Evolutionary conservation across 2,113 vertebrate genomes (phyloP), one percentile per base, ranked within the genome.

Genomic region (Barbus barbus): DNA sequence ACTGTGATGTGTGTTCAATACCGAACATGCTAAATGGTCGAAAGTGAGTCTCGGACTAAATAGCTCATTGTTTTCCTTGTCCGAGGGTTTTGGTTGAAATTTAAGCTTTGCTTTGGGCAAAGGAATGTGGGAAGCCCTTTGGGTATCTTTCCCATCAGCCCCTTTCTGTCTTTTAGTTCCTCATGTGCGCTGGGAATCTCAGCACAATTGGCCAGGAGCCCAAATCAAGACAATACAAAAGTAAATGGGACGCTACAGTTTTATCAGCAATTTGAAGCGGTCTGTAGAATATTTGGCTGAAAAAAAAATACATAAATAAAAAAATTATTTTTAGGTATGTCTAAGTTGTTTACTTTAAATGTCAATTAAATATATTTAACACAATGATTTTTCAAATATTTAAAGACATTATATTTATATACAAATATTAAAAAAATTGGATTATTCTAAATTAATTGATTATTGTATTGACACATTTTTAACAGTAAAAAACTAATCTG

Each of bases 111-210:
- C 78, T 67, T 65, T 71, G 46, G 58, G 9, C 22, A 69, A 51
- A 26, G 24, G 71, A 69, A 84, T 81, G 38, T 77, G 60, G 20
- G 79, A 79, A 81, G 24, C 67, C 58, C 46, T 81, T 74, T 71
- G 41, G 28, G 3, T 75, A 41, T 36, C 71, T 69, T 38, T 73
- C 7, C 26, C 48, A 20, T 63, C 63, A 69, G 28, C 14, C 69
- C 61, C 69, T 60, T 63, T 80, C 44, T 73, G 31, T n/a, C 63
- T 72, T 26, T 71, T 74, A 58, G 77, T 87, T 33, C 41, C 31
- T 87, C 20, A 5, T 73, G 33, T 51, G 53, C 28, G 26, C 73
- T 74, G 74, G 83, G 83, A 82, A 74, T 84, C 81, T 78, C 72
- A 78, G 11, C n/a, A 22, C 60, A 31, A 4, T 8, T 72, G 78